phyloP scores from a whole-genome alignment of 2,888 invertebrate species.

The Hermaeophaga mercurialis region DNA sequence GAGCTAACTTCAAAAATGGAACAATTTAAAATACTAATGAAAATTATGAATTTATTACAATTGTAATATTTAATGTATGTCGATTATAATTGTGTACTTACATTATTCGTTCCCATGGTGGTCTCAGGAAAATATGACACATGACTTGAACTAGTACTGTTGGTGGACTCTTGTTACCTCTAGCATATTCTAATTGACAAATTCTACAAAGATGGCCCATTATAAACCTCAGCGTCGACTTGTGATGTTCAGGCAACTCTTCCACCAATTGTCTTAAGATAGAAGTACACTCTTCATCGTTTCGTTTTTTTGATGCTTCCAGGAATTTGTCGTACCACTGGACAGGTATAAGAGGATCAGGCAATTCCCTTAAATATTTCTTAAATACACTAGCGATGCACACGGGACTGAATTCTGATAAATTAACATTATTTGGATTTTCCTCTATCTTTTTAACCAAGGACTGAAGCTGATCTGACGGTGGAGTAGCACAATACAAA shows the following conservation, averaged over 20 bases:
- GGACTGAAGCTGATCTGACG: conserved; percentile 65
- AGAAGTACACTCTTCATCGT: conserved; percentile 64
- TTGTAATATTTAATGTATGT: too few relatives aligned
- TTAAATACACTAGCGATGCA: conserved; percentile 69
- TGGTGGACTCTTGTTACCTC: conserved; percentile 69
- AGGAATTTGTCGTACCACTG: conserved; percentile 75
- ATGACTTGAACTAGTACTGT: conserved; percentile 72
- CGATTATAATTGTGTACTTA: conserved; percentile 56
- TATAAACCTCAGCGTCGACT: conserved; percentile 66
- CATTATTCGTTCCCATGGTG: conserved; percentile 79
- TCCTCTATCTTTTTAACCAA: conserved; percentile 62
- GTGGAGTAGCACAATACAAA: conserved; percentile 68
- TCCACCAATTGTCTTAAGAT: conserved; percentile 62
- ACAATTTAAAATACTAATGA: too few relatives aligned
- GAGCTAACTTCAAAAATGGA: too few relatives aligned
- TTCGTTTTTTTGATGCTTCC: conserved; percentile 56
- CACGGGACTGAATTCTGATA: conserved; percentile 60
- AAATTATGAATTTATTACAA: too few relatives aligned
- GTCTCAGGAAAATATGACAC: conserved; percentile 73
- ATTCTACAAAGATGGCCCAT: conserved; percentile 76
- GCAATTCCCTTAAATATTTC: conserved; percentile 73
- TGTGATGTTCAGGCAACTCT: conserved; percentile 69
- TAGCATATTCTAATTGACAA: conserved; percentile 68
- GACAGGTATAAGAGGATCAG: conserved; percentile 77
- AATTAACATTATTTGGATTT: conserved; percentile 54